Base-by-base conservation (phyloP, 2,888 invertebrate species). In the Mystacides longicornis region DNA sequence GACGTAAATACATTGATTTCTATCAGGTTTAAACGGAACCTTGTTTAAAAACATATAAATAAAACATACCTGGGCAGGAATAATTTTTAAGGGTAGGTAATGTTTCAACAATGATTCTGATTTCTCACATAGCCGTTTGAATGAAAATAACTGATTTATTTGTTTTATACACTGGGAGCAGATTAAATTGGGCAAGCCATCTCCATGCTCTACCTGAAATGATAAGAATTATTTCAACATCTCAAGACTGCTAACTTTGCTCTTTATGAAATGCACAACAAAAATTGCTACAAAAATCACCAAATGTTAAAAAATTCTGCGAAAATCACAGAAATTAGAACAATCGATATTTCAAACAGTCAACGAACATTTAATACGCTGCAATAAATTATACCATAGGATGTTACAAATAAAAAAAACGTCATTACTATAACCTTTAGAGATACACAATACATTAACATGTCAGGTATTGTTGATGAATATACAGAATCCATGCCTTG, bases 51-150 rank as follows among this genome's bases (percentile, higher is more conserved):
- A 11, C 11, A 27, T 7, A 21, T 47, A 49, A 42, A 23, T 42
- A 50, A 51, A 33, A 18, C 16, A 22, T n/a, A 58, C 58, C 49
- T 61, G 53, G 4, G 52, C 23, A 9, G 61, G 61, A 42, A 61
- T 33, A 11, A 52, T 58, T 19, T 58, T 56, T 14, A 56, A 52
- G n/a, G 54, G 49, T 19, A 60, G 42, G 21, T 58, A 62, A 33
- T 59, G 57, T 46, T 49, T 56, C 27, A 63, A 43, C 19, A 52
- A 52, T 2, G 59, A 37, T 20, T 63, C 59, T 1, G 64, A 63
- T 14, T 62, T 62, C 56, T 60, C 60, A 52, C 64, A 64, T 14
- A 55, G 45, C 46, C 61, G 52, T 43, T 59, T 60, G 51, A 64
- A 64, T 9, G 55, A 55, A 47, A 57, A 62, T 19, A 46, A 62